phyloP scores from a whole-genome alignment of 2,888 invertebrate genomes.

The Endomychus coccineus region DNA sequence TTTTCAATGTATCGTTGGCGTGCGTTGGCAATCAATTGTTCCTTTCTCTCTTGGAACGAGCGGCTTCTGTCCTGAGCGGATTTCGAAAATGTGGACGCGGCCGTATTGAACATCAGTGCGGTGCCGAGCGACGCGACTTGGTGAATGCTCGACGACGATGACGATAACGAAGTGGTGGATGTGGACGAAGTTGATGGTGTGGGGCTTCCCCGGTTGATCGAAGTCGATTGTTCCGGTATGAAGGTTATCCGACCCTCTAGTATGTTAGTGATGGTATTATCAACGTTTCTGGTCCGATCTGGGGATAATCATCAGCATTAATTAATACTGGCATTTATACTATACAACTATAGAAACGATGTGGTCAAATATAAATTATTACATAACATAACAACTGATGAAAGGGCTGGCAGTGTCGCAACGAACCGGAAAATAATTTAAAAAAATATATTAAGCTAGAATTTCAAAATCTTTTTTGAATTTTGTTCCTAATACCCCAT shows the following conservation, averaged over 20 bases:
- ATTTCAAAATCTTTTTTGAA: too few relatives aligned
- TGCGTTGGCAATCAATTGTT: conserved; percentile 69
- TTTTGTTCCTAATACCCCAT: too few relatives aligned
- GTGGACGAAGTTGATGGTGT: conserved; percentile 6
- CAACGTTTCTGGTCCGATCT: conserved; percentile 69
- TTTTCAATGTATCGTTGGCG: conserved; percentile 71
- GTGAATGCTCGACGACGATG: conserved; percentile 33
- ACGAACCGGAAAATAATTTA: too few relatives aligned
- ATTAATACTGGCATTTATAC: too few relatives aligned
- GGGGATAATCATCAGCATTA: too few relatives aligned
- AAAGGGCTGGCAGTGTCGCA: too few relatives aligned
- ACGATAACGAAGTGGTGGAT: conserved; percentile 21
- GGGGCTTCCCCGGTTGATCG: conserved; percentile 16
- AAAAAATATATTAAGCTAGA: too few relatives aligned
- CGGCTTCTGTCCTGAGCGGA: conserved; percentile 57
- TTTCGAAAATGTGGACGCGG: conserved; percentile 48
- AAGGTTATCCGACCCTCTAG: conserved; percentile 67
- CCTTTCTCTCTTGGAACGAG: conserved; percentile 73
- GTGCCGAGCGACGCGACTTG: conserved; percentile 4
- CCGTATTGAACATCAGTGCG: conserved; percentile 32
- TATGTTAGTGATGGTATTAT: conserved; percentile 73
- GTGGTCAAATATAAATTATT: too few relatives aligned
- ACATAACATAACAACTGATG: too few relatives aligned
- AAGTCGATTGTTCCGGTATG: conserved; percentile 42
- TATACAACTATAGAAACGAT: too few relatives aligned